These are phyloP conservation scores for Carcinoscorpius rotundicauda DNA, from an alignment of 1,140 invertebrate genomes.

Conservation along the genomic window DNA sequence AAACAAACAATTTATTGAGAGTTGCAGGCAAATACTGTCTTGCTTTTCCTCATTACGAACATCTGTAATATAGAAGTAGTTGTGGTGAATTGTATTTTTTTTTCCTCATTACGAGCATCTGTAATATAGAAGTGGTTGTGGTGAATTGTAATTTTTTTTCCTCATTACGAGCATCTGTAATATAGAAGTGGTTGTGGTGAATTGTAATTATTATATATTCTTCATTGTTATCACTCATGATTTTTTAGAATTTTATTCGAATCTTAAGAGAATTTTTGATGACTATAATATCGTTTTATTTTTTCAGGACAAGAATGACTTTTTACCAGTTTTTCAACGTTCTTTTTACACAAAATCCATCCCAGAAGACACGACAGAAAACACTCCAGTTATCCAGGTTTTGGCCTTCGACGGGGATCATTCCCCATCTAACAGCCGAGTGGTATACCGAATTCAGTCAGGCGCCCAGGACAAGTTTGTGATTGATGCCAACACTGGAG, in stretches of 20 bases:
- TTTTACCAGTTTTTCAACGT: slow-evolving; percentile 64
- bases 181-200: background rate
- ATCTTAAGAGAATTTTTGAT: background rate
- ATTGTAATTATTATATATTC: slow-evolving; percentile 3
- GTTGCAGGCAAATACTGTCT: background rate
- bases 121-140: background rate
- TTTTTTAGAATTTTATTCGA: background rate
- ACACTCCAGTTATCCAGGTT: slow-evolving; percentile 59
- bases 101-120: background rate
- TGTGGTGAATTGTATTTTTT: too few relatives aligned
- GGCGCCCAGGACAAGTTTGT: slow-evolving; percentile 87
- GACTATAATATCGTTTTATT: slow-evolving; percentile 3
- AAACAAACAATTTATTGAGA: too few relatives aligned
- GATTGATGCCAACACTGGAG: slow-evolving; percentile 65
- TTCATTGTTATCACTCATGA: background rate
- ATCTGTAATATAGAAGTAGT: too few relatives aligned
- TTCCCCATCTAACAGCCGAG: slow-evolving; percentile 67
- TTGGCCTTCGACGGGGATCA: slow-evolving; percentile 70
- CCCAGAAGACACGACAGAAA: slow-evolving; percentile 64
- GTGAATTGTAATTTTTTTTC: background rate
- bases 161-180: background rate
- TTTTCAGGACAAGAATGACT: slow-evolving; percentile 68
- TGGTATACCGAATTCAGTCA: slow-evolving; percentile 74
- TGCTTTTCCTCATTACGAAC: too few relatives aligned
- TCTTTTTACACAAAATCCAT: slow-evolving; percentile 56